Evolutionary conservation across 2,113 vertebrate genomes (phyloP).

Genomic region (Axis porcinus): DNA sequence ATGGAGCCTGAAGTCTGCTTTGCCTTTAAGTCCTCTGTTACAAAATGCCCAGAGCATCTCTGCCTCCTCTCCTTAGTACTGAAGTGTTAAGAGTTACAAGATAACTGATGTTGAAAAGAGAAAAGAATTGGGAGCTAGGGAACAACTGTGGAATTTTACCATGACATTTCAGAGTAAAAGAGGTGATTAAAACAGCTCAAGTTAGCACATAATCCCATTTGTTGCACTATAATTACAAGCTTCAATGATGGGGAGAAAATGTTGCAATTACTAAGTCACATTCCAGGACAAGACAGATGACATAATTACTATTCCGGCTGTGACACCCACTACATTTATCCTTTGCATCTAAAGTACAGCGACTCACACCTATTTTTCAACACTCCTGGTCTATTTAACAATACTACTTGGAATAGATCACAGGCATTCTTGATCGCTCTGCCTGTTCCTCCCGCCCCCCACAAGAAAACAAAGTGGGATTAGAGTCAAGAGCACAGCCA

Average conservation of each 20-base stretch:
- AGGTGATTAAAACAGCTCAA: conserved; percentile 76
- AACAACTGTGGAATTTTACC: conserved; percentile 74
- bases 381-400: conserved; percentile 44
- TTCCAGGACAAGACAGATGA: conserved; percentile 82
- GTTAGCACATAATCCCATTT: conserved; percentile 77
- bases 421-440: conserved; percentile 46
- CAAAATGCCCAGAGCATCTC: not conserved
- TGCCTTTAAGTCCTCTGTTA: not conserved
- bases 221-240: conserved; percentile 89
- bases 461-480: not conserved
- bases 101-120: conserved; percentile 56
- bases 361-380: conserved; percentile 68
- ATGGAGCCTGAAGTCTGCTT: not conserved
- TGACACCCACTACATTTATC: conserved; percentile 76
- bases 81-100: conserved; percentile 34
- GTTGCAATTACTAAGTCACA: conserved; percentile 88
- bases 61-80: not conserved
- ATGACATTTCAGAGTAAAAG: conserved; percentile 73
- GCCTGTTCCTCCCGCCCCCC: not conserved
- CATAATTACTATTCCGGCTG: conserved; percentile 83
- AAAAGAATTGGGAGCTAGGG: conserved; percentile 48
- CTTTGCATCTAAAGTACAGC: conserved; percentile 68
- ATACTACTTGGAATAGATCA: conserved; percentile 42
- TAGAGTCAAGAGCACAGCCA: not conserved
- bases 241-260: conserved; percentile 82